phyloP scores from a whole-genome alignment of 2,888 invertebrate genomes.

The Papilio protenor region DNA sequence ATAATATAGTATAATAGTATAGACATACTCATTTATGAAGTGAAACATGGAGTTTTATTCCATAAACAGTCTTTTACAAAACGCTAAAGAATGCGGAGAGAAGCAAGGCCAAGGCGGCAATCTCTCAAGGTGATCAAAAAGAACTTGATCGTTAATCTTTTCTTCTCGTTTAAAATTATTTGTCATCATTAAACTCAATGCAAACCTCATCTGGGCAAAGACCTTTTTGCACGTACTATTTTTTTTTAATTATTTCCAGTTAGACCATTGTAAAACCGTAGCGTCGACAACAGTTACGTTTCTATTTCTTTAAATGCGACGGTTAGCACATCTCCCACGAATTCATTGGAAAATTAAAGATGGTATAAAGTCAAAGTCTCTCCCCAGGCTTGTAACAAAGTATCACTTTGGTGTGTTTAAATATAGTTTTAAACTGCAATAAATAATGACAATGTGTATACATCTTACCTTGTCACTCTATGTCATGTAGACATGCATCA shows the following conservation, averaged over 20 bases:
- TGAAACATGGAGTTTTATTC: background rate
- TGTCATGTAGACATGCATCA: background rate
- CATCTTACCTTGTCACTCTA: background rate
- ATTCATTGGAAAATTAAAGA: no score
- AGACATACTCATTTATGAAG: background rate
- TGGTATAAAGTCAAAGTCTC: no score
- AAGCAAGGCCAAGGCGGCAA: constrained; percentile 2
- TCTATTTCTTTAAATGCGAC: no score
- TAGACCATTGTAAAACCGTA: background rate
- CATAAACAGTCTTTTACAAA: background rate
- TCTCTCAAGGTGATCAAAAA: constrained; percentile 19
- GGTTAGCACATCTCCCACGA: no score
- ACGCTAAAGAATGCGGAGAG: constrained; percentile 19
- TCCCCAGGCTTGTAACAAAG: no score
- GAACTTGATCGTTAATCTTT: constrained; percentile 11
- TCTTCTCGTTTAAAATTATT: constrained; percentile 4
- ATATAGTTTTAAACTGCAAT: no score
- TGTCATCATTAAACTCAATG: background rate
- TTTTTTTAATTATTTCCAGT: background rate
- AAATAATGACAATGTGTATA: no score
- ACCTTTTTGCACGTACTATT: background rate
- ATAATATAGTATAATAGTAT: no score
- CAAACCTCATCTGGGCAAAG: background rate
- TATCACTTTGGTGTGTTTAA: no score
- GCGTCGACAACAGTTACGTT: no score